phyloP scores from a whole-genome alignment of 2,888 invertebrate genomes.

The Harmothoe impar region DNA sequence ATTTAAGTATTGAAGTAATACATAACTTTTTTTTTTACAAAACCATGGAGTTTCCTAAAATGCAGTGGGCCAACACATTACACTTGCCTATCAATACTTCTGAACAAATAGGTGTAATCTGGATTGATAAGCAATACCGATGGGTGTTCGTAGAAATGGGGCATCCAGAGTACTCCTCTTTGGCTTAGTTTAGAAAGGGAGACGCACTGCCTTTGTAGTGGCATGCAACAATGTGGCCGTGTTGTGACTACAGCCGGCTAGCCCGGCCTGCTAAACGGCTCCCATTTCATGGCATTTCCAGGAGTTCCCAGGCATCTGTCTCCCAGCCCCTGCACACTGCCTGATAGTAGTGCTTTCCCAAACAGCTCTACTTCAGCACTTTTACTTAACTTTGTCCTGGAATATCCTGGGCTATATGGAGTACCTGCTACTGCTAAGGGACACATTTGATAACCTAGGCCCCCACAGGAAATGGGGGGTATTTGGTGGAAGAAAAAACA shows the following conservation, averaged over 20 bases:
- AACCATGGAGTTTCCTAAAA: too few relatives aligned
- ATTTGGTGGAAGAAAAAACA: neutral
- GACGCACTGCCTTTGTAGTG: neutral
- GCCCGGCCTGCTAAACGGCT: neutral
- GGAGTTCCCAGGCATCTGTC: slow-evolving; percentile 45
- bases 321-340: neutral
- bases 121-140: too few relatives aligned
- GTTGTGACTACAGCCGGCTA: neutral
- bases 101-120: too few relatives aligned
- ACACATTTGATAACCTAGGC: neutral
- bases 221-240: slow-evolving; percentile 28
- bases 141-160: neutral
- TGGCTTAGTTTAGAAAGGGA: neutral
- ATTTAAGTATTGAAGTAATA: neutral
- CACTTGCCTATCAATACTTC: too few relatives aligned
- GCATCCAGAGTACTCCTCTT: neutral
- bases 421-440: neutral
- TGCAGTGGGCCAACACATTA: too few relatives aligned
- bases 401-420: neutral
- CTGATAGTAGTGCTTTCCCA: neutral
- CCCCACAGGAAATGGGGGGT: slow-evolving; percentile 1
- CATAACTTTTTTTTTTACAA: neutral
- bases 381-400: neutral
- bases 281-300: slow-evolving; percentile 31
- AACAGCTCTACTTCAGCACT: slow-evolving; percentile 5